Base-by-base conservation (phyloP, 2,113 vertebrate species). In the Sebastes fasciatus region DNA sequence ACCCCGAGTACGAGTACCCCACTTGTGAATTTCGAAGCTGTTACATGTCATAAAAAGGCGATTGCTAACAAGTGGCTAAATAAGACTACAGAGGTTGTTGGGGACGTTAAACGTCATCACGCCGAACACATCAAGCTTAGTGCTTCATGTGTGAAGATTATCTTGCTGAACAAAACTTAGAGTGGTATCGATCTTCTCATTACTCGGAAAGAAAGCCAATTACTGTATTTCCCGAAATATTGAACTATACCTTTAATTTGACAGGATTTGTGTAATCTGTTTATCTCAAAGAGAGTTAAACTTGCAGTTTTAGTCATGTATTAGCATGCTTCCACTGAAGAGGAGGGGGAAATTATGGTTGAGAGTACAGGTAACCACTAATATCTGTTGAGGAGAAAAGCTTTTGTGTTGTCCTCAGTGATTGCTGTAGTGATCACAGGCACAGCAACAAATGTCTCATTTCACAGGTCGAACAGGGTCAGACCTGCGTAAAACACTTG, bases 301-400 rank as follows among this genome's bases (percentile, higher is more conserved):
- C 46, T 14, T 79, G 0, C 8, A n/a, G 5, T 26, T 65, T 58
- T n/a, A 64, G 21, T 48, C 51, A 48, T n/a, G 14, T n/a, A 17
- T 13, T 58, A n/a, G 61, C 52, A 66, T 42, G 13, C 34, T 54
- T 74, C 55, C 12, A 9, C 8, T 69, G 2, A 51, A 64, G 65
- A 55, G 5, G 4, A 76, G 21, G 6, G 6, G 8, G 14, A 17
- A 34, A 48, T 21, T 17, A 23, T 48, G 26, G 14, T 19, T 23
- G 23, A 46, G 34, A 66, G 26, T 17, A 70, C 34, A 23, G 66
- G 10, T 49, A 49, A 42, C 5, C 8, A 51, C 23, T 58, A 21
- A 34, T 70, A 42, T 70, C 23, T 64, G 17, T 46, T 73, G 60
- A 77, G 62, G 61, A 66, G 51, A 51, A 69, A 78, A 73, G 55